Base-by-base conservation (phyloP, 2,797 vertebrate species). In the Selene dorsalis region DNA sequence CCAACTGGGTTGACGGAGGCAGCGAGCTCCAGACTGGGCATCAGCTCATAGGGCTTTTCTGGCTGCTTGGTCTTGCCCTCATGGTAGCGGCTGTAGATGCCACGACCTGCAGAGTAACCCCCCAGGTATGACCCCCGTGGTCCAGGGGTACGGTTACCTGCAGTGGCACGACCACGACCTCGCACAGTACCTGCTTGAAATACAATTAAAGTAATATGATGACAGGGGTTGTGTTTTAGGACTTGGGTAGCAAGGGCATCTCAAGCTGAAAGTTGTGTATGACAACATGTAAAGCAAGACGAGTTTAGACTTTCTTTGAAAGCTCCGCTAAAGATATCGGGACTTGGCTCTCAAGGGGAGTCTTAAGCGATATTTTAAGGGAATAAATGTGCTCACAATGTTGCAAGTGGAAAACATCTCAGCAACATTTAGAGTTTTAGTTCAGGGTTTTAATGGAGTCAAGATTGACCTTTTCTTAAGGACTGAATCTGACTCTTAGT, bases 71-170 rank as follows among this genome's bases (percentile, higher is more conserved):
- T 93, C 96, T 99, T 99, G 94, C 98, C 98, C 94, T 99, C 98
- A 1, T 99, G 98, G 93, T 99, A 99, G 90, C 98, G 97, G 96
- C 98, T 99, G 95, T 99, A 99, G 95, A 99, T 99, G 91, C 98
- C 98, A 89, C 98, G 97, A 92, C 98, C 98, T 0, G 98, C 98
- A 43, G 98, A 99, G 92, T 99, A 99, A 94, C 98, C 98, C 76
- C 98, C 98, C 70, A 99, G 97, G 96, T 99, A 99, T 7, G 98
- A 98, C 69, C 98, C 98, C 79, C 98, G 95, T 78, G 97, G 97
- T 63, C 98, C 98, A 0, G 97, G 97, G 90, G 95, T 95, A 94
- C 98, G 96, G 95, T 95, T 99, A 93, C 96, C 95, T 93, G 96
- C 95, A 45, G 96, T 94, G 69, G 97, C 97, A 93, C 98, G 96